Percentiles rank a stretch among this genome's conserved stretches.
Conservation (phyloP, 2,888 invertebrate species). For the Operophtera brumata region DNA sequence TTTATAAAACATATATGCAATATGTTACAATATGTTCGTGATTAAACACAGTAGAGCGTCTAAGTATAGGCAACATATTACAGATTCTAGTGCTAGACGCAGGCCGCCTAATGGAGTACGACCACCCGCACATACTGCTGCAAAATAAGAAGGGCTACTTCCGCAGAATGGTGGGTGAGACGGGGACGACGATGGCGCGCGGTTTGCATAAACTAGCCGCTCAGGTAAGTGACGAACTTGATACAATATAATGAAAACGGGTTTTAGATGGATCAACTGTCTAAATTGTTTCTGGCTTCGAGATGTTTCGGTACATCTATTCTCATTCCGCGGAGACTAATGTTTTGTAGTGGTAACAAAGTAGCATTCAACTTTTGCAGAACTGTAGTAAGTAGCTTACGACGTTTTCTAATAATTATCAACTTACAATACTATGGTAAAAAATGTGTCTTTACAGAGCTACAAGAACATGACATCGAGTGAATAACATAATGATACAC, state of each 20-base stretch:
- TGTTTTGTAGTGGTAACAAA: too few relatives aligned
- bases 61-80: not conserved
- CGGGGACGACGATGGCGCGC: constrained; percentile 82
- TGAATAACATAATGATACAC: not conserved
- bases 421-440: not conserved
- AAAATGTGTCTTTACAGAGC: constrained; percentile 22
- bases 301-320: too few relatives aligned
- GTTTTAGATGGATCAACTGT: too few relatives aligned
- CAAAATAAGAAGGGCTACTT: constrained; percentile 80
- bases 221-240: constrained; percentile 73
- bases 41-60: too few relatives aligned
- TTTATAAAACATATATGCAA: too few relatives aligned
- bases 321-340: too few relatives aligned
- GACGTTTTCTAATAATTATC: too few relatives aligned
- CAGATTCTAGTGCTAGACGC: constrained; percentile 83
- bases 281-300: too few relatives aligned
- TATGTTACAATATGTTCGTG: too few relatives aligned
- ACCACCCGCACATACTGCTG: constrained; percentile 83
- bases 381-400: too few relatives aligned
- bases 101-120: constrained; percentile 84
- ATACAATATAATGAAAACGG: too few relatives aligned
- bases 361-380: too few relatives aligned
- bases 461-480: constrained; percentile 37
- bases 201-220: constrained; percentile 82
- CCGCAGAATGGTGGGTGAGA: constrained; percentile 83